Evolutionary conservation across 1,140 invertebrate species (phyloP), one percentile per base, ranked within the genome.

Genomic region (Bradysia coprophila): DNA sequence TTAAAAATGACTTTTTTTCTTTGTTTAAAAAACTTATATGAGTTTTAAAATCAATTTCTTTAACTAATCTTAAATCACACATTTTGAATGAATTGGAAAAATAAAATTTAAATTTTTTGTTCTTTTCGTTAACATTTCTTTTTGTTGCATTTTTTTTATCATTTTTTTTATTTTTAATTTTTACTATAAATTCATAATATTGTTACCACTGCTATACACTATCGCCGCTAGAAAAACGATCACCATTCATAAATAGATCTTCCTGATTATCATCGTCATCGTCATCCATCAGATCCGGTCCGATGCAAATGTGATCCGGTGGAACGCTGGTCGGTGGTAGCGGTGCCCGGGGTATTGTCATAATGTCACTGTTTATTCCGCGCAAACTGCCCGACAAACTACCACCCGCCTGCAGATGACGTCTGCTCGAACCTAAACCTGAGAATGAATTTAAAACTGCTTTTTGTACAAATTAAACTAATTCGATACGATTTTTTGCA

Each of bases 171-270:
- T n/a, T n/a, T n/a, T n/a, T n/a, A n/a, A n/a, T n/a, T n/a, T n/a
- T n/a, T n/a, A n/a, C n/a, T n/a, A n/a, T n/a, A n/a, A n/a, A n/a
- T n/a, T n/a, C n/a, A n/a, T n/a, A n/a, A n/a, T n/a, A 8, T 28
- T 28, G 24, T 13, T 28, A 28, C 24, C 6, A 28, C 55, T 46
- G 52, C 55, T 59, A 59, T 52, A 59, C 57, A 47, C 50, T 59
- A 39, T 57, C 57, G 50, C 57, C 54, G 53, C 58, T 57, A 49
- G 55, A 54, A 49, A 59, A 59, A 48, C 55, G 56, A 48, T 59
- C 52, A 52, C 56, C 56, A 40, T 59, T 59, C 37, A 59, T 57
- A 44, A 57, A 59, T 45, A 57, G 55, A 38, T 59, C 57, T 9
- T 52, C 18, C 20, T 28, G n/a, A 49, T 18, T 47, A 48, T 44